These are phyloP conservation scores for Chloroceryle aenea DNA, from an alignment of 2,113 vertebrate species.

Conservation along the genomic window DNA sequence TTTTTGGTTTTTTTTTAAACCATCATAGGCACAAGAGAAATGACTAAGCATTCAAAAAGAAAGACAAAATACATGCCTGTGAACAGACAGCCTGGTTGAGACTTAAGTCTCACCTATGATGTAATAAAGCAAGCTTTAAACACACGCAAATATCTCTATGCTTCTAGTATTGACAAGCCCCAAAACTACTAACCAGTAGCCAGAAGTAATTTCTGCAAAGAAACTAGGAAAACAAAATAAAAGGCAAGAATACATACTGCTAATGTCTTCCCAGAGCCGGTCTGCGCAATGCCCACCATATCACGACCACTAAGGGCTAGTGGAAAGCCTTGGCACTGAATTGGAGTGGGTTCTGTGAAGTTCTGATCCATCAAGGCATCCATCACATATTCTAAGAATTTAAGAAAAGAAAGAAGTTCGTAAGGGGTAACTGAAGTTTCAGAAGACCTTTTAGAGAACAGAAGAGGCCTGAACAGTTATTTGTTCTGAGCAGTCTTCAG, in stretches of 20 bases:
- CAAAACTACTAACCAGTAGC: neutral
- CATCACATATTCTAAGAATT: constrained; percentile 90
- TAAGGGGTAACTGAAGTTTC: neutral
- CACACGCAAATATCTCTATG: neutral
- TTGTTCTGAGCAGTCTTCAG: neutral
- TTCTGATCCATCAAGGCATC: constrained; percentile 93
- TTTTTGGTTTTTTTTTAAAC: neutral
- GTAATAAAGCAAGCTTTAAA: neutral
- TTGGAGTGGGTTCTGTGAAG: constrained; percentile 96
- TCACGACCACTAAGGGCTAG: constrained; percentile 93
- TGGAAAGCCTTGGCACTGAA: constrained; percentile 96
- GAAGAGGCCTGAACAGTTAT: neutral
- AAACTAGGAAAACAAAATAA: neutral
- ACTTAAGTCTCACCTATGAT: neutral
- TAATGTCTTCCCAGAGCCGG: constrained; percentile 96
- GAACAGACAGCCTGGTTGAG: neutral
- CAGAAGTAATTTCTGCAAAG: neutral
- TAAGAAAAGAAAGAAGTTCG: neutral
- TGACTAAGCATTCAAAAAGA: neutral
- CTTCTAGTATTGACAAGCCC: neutral
- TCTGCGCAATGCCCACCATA: constrained; percentile 99
- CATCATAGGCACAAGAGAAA: neutral
- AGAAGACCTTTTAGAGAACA: neutral
- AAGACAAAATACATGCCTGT: neutral
- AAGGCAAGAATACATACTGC: constrained; percentile 79